Evolutionary conservation across 2,797 vertebrate species (phyloP), one percentile per base, ranked within the genome.

Genomic region (Myotis planiceps): DNA sequence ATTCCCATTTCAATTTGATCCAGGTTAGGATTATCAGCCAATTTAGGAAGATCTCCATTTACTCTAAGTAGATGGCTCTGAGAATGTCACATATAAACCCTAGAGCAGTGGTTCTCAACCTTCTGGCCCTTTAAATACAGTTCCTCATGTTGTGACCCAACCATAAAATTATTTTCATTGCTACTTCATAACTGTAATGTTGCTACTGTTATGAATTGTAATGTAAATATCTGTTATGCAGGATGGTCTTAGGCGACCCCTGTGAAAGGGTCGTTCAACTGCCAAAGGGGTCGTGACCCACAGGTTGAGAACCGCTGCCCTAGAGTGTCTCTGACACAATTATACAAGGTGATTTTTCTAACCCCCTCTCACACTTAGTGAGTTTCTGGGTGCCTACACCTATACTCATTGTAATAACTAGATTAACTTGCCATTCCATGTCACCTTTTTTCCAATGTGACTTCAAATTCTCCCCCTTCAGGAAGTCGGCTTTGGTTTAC

Each of bases 31-130:
- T 95, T 94, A 87, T 29, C 53, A 81, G 32, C 42, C 45, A 72
- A 34, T 92, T 83, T 87, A 80, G 63, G 65, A 95, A 84, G 25
- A 16, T 16, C 55, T 71, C 34, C 84, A 37, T 87, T 89, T 94
- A 66, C 6, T 92, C 71, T 79, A 79, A 88, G 47, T 39, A 94
- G 58, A 29, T 86, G 21, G 32, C 86, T 85, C 45, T 89, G 82
- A 94, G 72, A 93, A 69, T 88, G 76, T 84, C 68, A 34, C 27
- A 13, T 79, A 42, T 78, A 87, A n/a, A 83, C 29, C 9, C 82
- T 72, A 76, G 87, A 37, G 39, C 42, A 42, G 42, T 42, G 42
- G 42, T 42, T 42, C 42, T 10, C 42, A 42, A 42, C 0, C 42
- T 42, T 42, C 42, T 42, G 42, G 0, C 42, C 42, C 42, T 42